Conservation (phyloP, 2,888 invertebrate genomes). For the Seladonia tumulorum region DNA sequence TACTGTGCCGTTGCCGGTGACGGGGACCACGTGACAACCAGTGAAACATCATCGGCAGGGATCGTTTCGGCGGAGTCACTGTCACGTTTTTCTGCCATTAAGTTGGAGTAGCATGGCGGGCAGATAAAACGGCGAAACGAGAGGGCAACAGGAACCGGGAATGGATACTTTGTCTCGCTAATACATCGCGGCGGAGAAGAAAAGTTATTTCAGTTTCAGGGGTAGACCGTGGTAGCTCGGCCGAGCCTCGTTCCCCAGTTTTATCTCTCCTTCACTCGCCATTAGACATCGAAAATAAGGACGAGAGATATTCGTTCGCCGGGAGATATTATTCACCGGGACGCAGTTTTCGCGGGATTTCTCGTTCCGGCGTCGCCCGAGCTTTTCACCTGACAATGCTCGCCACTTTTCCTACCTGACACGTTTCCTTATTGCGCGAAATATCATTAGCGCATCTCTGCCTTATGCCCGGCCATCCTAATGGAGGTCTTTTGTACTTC, state of each 20-base stretch:
- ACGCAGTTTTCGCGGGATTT: slow-evolving; percentile 25
- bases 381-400: slow-evolving; percentile 54
- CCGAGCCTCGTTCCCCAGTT: slow-evolving; percentile 47
- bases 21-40: background rate
- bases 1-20: background rate
- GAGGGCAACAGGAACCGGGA: background rate
- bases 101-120: background rate
- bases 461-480: slow-evolving; percentile 20
- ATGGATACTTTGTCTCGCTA: background rate
- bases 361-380: slow-evolving; percentile 16
- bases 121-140: slow-evolving; percentile 13
- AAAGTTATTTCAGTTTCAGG: slow-evolving; percentile 43
- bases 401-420: slow-evolving; percentile 21
- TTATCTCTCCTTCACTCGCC: slow-evolving; percentile 70
- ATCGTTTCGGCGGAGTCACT: slow-evolving; percentile 10
- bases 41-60: slow-evolving; percentile 25
- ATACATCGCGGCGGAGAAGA: slow-evolving; percentile 16
- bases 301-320: slow-evolving; percentile 52
- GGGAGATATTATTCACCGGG: slow-evolving; percentile 47
- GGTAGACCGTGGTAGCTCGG: slow-evolving; percentile 5
- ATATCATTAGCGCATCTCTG: slow-evolving; percentile 44
- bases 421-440: slow-evolving; percentile 41
- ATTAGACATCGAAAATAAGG: slow-evolving; percentile 70
- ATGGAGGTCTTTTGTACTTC: slow-evolving; percentile 28
- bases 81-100: slow-evolving; percentile 19